Base-by-base conservation (phyloP, 2,888 invertebrate genomes). In the Trisateles emortualis region DNA sequence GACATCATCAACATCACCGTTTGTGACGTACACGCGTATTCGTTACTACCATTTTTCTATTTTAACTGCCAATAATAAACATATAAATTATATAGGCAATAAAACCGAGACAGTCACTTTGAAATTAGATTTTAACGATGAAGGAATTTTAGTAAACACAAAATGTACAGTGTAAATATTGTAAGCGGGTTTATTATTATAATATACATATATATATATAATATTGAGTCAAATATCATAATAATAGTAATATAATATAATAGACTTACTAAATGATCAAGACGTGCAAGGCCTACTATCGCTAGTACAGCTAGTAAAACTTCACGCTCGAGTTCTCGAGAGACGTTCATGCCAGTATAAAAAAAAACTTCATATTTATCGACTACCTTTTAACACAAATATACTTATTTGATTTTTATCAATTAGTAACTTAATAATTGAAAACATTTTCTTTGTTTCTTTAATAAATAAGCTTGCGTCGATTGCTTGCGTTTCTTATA, bases 1-100 rank as follows among this genome's bases (percentile, higher is more conserved):
- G 79, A 79, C 82, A 76, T 77, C 84, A 78, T 69, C 72, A 64
- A 49, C 66, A 70, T 66, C 71, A 63, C 68, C 66, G 66, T 58
- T 61, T 53, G 52, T 79, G 78, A 81, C 82, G 79, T 78, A 74
- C 65, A 53, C 47, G 38, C 51, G 39, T 68, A 68, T 66, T 66
- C 66, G 60, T 49, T 68, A 70, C 59, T 63, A 64, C 67, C 65
- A 47, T 63, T 72, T 75, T 60, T 59, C 47, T 47, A 46, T 43
- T 72, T 63, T 52, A 62, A 65, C 51, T 68, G 57, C 59, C 52
- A 44, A 66, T 75, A 66, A 64, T 69, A 70, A 78, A 74, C 60
- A 59, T 64, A 70, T 68, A 66, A 63, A 72, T 72, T 65, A 66
- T 71, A 68, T 57, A 53, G 52, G 29, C 60, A 66, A 73, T 78